These are phyloP conservation scores for Chionoecetes opilio DNA, from an alignment of 1,140 invertebrate genomes.

Conservation along the genomic window DNA sequence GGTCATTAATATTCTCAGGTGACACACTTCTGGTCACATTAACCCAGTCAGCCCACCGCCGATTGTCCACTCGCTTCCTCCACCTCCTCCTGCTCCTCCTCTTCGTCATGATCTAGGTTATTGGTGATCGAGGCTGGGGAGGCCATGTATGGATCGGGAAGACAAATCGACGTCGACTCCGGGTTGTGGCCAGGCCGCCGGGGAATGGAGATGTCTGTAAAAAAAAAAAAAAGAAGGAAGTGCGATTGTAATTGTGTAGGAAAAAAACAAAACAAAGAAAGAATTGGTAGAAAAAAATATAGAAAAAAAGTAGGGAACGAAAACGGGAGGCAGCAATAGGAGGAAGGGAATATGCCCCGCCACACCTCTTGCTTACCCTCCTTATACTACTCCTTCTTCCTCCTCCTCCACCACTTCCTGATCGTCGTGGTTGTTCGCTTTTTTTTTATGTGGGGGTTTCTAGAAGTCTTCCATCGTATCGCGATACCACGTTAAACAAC, in stretches of 20 bases:
- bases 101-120: neutral
- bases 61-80: too few relatives aligned
- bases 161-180: neutral
- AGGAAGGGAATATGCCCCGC: neutral
- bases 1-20: neutral
- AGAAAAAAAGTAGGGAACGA: neutral
- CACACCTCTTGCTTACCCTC: too few relatives aligned
- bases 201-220: neutral
- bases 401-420: too few relatives aligned
- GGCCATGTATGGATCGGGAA: neutral
- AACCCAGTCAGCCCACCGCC: constrained; percentile 20
- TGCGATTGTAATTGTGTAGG: neutral
- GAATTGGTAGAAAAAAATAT: neutral
- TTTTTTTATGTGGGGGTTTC: too few relatives aligned
- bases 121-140: too few relatives aligned
- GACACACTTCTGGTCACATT: constrained; percentile 1
- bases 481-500: too few relatives aligned
- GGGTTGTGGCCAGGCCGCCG: neutral
- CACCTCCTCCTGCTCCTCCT: neutral
- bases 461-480: too few relatives aligned
- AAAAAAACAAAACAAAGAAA: neutral
- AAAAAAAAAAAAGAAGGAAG: neutral
- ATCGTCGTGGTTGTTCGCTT: too few relatives aligned
- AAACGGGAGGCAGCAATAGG: neutral
- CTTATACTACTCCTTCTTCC: too few relatives aligned